Evolutionary conservation across 2,888 invertebrate species (phyloP), one percentile per base, ranked within the genome.

Genomic region (Drosophila falleni): DNA sequence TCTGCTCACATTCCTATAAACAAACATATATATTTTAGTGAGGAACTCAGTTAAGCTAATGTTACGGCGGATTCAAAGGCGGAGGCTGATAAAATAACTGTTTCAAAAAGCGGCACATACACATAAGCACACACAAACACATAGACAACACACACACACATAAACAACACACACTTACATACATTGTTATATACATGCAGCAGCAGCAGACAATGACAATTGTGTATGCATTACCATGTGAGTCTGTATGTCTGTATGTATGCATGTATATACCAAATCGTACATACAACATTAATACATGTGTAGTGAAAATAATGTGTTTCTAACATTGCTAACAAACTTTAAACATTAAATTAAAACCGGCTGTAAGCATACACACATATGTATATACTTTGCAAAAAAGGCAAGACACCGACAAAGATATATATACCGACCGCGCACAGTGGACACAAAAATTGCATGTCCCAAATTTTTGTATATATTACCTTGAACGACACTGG

Each of bases 1-100:
- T 92, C 80, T 91, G 91, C 91, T 92, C 90, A 84, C 91, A 92
- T 84, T 92, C 92, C 92, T 92, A 53, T 3, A 88, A 82, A 33
- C 47, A 19, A 19, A 19, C 19, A 19, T 19, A 19, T 2, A 29
- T 15, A 19, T 11, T 10, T 9, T 15, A 47, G 26, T 26, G n/a
- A 13, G 1, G 19, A 39, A 55, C 10, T n/a, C 9, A 35, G 16
- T 16, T 29, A 9, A 41, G 37, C 26, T 39, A 16, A 26, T 41
- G 26, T 13, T 5, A 16, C 23, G 11, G 33, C 23, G 15, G 33
- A 49, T 15, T 5, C 19, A 13, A 31, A 47, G 31, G n/a, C 23
- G 19, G 29, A 46, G 41, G 31, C 39, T 51, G 37, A 68, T 60
- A 35, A 56, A 53, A 49, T 46, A 64, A 63, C 56, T 54, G 68